These are phyloP conservation scores for Atta cephalotes DNA, from an alignment of 1,140 invertebrate species.

Conservation along the genomic window DNA sequence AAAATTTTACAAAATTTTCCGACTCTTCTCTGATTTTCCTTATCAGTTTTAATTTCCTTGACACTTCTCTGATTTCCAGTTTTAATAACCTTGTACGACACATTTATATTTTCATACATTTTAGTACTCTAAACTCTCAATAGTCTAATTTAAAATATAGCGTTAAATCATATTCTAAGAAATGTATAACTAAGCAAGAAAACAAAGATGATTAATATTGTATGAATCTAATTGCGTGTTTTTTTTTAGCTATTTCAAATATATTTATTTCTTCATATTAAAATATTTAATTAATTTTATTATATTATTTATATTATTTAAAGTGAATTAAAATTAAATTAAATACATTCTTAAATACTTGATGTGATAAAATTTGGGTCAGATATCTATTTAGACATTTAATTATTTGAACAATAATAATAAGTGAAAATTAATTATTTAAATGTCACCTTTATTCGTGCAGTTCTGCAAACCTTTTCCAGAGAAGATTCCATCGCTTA, in stretches of 20 bases:
- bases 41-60: too few relatives aligned
- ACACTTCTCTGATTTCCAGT: too few relatives aligned
- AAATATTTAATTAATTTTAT: not conserved
- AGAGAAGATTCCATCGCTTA: slow-evolving; percentile 3
- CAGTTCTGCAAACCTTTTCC: slow-evolving; percentile 68
- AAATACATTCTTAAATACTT: not conserved
- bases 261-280: not conserved
- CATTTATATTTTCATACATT: not conserved
- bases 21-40: too few relatives aligned
- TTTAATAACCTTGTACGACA: too few relatives aligned
- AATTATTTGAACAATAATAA: not conserved
- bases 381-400: not conserved
- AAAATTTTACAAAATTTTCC: too few relatives aligned
- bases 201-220: not conserved
- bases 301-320: not conserved
- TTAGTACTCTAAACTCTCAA: too few relatives aligned
- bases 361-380: not conserved
- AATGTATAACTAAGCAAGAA: too few relatives aligned
- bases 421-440: not conserved
- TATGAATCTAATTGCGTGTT: not conserved
- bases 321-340: not conserved
- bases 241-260: not conserved
- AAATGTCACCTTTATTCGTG: not conserved
- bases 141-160: too few relatives aligned
- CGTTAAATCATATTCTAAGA: too few relatives aligned